Evolutionary conservation across 2,113 vertebrate species (phyloP), one percentile per base, ranked within the genome.

Genomic region (Odocoileus hemionus): DNA sequence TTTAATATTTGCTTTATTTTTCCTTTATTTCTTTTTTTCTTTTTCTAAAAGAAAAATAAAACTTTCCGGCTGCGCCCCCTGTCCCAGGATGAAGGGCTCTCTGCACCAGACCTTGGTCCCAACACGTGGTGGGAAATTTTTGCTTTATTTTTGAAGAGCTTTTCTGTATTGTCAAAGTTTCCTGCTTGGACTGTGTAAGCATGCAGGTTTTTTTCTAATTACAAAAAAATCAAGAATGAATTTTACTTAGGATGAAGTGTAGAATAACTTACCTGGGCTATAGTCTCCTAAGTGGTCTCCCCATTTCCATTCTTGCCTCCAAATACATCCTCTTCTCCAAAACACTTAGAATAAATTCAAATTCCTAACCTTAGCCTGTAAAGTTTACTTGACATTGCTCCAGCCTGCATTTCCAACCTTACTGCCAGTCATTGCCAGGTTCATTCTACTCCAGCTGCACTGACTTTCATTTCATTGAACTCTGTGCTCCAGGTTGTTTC

Each of bases 121-220:
- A 9, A 36, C 2, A 9, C 1, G 5, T 36, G 17, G 64, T 39
- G 36, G 19, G 36, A 74, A 67, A 61, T 28, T 78, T 28, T 78
- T 78, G 21, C 28, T 88, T 86, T 85, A 80, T 87, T 89, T 91
- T 96, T 52, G 84, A 84, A 86, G 17, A 94, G 3, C 2, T 97
- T 95, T 95, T 89, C 21, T 83, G 17, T 93, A 60, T 83, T 89
- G 45, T 97, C 95, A 78, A 91, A 93, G 74, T 60, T 79, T 96
- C 33, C 61, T 92, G 17, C 26, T 54, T 97, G 23, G 12, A 74
- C 6, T 9, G 87, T 76, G 61, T 70, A 7, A 86, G 17, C 21
- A 47, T 78, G 15, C 52, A 80, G 30, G 39, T 30, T 61, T 94
- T 95, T 93, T 96, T 50, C 60, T 61, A 94, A 95, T 87, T 86